A percentile compares a stretch with the other conserved stretches of the same genome.
phyloP scores from a whole-genome alignment of 2,888 invertebrate species.

The Hypena proboscidalis region DNA sequence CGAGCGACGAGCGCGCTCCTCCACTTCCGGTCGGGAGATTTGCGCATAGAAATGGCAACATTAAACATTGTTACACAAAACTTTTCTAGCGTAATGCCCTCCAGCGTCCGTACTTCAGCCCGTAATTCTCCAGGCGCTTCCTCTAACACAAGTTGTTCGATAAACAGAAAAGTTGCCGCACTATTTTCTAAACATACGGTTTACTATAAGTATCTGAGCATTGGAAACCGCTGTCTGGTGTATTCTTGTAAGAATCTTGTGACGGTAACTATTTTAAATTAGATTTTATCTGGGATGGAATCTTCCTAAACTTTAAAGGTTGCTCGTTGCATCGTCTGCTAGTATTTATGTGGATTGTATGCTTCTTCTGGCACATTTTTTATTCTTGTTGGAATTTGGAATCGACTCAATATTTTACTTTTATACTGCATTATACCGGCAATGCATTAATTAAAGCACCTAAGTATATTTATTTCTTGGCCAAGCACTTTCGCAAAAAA shows the following conservation, averaged over 20 bases:
- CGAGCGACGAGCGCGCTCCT: conserved; percentile 57
- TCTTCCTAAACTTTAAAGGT: no score
- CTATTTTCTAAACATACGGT: conserved; percentile 36
- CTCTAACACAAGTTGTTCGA: conserved; percentile 63
- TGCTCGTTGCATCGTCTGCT: no score
- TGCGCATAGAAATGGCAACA: conserved; percentile 83
- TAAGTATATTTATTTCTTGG: no score
- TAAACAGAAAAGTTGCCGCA: conserved; percentile 61
- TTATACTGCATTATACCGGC: no score
- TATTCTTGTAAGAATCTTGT: conserved; percentile 2
- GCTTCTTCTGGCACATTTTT: no score
- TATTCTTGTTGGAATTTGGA: no score
- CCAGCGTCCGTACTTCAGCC: conserved; percentile 67
- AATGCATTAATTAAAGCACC: no score
- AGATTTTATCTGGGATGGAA: no score
- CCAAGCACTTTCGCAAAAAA: no score
- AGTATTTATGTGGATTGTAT: no score
- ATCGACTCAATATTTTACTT: no score
- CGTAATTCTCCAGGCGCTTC: conserved; percentile 66
- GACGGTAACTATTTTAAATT: background rate
- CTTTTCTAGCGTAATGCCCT: conserved; percentile 77
- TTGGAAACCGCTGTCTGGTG: conserved; percentile 13
- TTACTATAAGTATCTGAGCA: conserved; percentile 29
- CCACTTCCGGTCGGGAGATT: conserved; percentile 71
- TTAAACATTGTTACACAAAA: conserved; percentile 82